Base-by-base conservation (phyloP, 2,888 invertebrate species). In the Priocnemis perturbator region DNA sequence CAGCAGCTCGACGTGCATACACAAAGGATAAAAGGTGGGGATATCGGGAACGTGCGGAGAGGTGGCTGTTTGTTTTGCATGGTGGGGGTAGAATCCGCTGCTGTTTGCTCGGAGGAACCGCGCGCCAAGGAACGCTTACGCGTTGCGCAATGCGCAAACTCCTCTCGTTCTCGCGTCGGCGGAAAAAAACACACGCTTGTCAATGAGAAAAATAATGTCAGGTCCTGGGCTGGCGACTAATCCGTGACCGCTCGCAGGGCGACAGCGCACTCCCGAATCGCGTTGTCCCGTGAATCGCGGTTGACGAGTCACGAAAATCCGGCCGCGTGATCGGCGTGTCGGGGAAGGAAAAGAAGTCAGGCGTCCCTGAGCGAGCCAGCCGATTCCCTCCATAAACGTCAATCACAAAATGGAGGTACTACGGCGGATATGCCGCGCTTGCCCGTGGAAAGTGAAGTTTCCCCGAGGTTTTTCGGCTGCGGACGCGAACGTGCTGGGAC, bases 91-190 rank as follows among this genome's bases (percentile, higher is more conserved):
- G 55, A 68, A 69, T 74, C 79, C 81, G 80, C 77, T 79, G 77
- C 62, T 73, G 73, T 73, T 73, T 74, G 69, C 78, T 73, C 79
- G 73, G 73, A 83, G 74, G 61, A 37, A 76, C 73, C 75, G 77
- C 78, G 78, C 78, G 73, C 71, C 71, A 74, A 79, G 73, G 79
- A 82, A 82, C 82, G 78, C 81, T 65, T 37, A 74, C 75, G 87
- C 85, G 83, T 87, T 87, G 87, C 87, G 87, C 87, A 87, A 87
- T 87, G 83, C 73, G 83, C 83, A 69, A 83, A 87, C 81, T 85
- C 85, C 83, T 85, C 84, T 83, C 79, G 82, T 71, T 76, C 77
- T 74, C 73, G 78, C 76, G 77, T 73, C 71, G 65, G 67, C 52
- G 60, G 67, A 64, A 47, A 61, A 63, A 56, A 60, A 37, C 21